Percentiles rank a stretch among this genome's conserved stretches.
These are phyloP conservation scores for Propithecus coquereli DNA, from an alignment of 2,113 vertebrate species.

Conservation along the genomic window DNA sequence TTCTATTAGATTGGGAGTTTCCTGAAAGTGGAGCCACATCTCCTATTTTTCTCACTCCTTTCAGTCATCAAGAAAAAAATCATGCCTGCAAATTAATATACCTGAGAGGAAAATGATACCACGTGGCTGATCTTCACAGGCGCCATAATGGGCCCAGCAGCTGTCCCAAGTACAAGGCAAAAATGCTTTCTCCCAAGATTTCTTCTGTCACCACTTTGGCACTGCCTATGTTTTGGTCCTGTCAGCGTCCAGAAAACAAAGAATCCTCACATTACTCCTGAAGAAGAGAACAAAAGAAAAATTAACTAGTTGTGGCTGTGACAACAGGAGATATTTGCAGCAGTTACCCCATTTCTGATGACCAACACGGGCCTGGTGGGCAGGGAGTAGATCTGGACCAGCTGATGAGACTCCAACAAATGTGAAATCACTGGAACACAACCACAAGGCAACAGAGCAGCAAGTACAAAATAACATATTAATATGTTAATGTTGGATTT, in stretches of 20 bases:
- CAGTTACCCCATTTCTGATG: not conserved
- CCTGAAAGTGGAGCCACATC: not conserved
- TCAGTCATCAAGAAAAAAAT: not conserved
- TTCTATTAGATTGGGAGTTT: not conserved
- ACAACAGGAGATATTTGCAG: not conserved
- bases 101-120: constrained; percentile 86
- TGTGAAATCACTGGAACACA: not conserved
- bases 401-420: not conserved
- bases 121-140: constrained; percentile 81
- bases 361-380: not conserved
- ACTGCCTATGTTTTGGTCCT: not conserved
- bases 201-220: not conserved
- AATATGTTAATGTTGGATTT: not conserved
- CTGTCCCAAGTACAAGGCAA: not conserved
- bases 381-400: not conserved
- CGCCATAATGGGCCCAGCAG: constrained; percentile 74
- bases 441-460: not conserved
- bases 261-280: constrained; percentile 20
- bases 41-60: not conserved
- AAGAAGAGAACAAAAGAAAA: constrained; percentile 41
- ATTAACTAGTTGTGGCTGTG: not conserved
- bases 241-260: constrained; percentile 38
- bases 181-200: constrained; percentile 23
- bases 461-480: not conserved
- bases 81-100: constrained; percentile 48